Evolutionary conservation across 2,797 vertebrate species (phyloP).

Genomic region (Myotis planiceps): DNA sequence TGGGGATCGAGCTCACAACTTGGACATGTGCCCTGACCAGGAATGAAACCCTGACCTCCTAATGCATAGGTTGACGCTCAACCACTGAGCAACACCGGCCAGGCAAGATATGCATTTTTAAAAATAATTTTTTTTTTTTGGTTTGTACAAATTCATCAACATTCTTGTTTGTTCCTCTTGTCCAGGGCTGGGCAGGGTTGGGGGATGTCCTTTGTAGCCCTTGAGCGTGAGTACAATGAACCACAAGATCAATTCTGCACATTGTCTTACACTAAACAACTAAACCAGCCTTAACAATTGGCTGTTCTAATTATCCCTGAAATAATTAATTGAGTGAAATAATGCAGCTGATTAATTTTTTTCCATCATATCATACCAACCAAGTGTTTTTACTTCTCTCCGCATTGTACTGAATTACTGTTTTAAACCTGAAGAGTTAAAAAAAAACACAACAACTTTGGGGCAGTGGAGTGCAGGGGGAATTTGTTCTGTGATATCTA

Average conservation of each 20-base stretch:
- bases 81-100: not conserved
- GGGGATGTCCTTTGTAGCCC: not conserved
- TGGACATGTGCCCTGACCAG: not conserved
- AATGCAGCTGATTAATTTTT: not conserved
- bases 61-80: not conserved
- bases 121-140: not conserved
- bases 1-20: not conserved
- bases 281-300: not conserved
- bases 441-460: not conserved
- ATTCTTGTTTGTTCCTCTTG: not conserved
- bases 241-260: not conserved
- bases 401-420: not conserved
- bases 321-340: not conserved
- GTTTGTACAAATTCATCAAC: not conserved
- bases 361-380: not conserved
- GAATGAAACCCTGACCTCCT: no score
- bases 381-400: not conserved
- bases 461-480: not conserved
- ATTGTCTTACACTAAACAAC: conserved; percentile 12
- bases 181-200: not conserved
- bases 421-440: not conserved
- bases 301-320: not conserved
- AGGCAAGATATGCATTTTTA: not conserved
- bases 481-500: not conserved
- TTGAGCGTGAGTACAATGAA: not conserved